Base-by-base conservation (phyloP, 37 sponge, comb jelly and placozoan genomes). In the Cladorhizidae sp. region DNA sequence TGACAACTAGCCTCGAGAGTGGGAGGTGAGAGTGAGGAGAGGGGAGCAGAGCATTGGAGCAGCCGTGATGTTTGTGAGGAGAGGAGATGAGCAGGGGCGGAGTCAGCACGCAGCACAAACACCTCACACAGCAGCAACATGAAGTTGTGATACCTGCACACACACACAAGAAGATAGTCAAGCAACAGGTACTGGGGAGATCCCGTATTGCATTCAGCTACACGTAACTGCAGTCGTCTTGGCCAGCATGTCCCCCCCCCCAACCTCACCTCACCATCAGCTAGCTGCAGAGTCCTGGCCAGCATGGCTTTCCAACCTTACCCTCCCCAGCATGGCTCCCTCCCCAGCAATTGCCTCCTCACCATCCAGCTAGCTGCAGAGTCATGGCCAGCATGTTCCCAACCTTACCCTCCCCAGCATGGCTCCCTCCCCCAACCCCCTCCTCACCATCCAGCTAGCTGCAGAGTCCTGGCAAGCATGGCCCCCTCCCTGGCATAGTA, bases 331-430 rank as follows among this genome's bases (percentile, higher is more conserved):
- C n/a, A n/a, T n/a, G n/a, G n/a, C n/a, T n/a, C n/a, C n/a, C n/a
- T n/a, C n/a, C n/a, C n/a, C n/a, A n/a, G n/a, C n/a, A n/a, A n/a
- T n/a, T n/a, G n/a, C n/a, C n/a, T n/a, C n/a, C 35, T 59, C 38
- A 87, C 88, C 88, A 81, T 32, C 73, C 78, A 28, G 22, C 49
- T 15, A 87, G 81, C 42, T 39, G 63, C 29, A 81, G 14, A 43
- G 32, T 58, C 54, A 49, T 81, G 69, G 88, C 77, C 71, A 87
- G 55, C 68, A 68, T 70, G 31, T 54, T n/a, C n/a, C n/a, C n/a
- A n/a, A n/a, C n/a, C n/a, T n/a, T 62, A 0, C 88, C 88, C 28
- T 87, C 88, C 67, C 72, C 76, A 59, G 77, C 76, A 61, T 87
- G 77, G 67, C n/a, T n/a, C n/a, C n/a, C n/a, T n/a, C n/a, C n/a